Base-by-base conservation (phyloP, 1,140 invertebrate genomes). In the Archegozetes longisetosus region DNA sequence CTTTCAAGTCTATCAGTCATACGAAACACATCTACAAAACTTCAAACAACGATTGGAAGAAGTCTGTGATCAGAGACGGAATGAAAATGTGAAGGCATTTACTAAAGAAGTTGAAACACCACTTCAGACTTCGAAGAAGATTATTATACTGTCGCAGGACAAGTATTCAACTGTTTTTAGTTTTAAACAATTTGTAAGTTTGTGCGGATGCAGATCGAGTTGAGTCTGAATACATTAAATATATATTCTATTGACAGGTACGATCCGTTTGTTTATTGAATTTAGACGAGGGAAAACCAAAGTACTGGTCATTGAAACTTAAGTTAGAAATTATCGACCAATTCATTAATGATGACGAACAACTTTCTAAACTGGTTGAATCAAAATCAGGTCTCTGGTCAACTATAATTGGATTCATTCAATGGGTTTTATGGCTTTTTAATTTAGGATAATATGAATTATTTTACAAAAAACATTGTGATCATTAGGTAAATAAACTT, bases 251-350 rank as follows among this genome's bases (percentile, higher is more conserved):
- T 53, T 28, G 12, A 17, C 27, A 23, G 17, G 32, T 53, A 12
- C 27, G 12, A 12, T 57, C 28, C 20, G 14, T 52, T 14, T 62
- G 58, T 29, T 49, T 59, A 22, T n/a, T 61, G 12, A 26, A 62
- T 25, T 27, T 61, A n/a, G 40, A 62, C 6, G 59, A 61, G 3
- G 60, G 60, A 25, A 61, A 61, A 24, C 22, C 60, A 27, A 51
- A 24, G 17, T 17, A 46, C 13, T 61, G 60, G 60, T 29, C 58
- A 22, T 13, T 20, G 12, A n/a, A 32, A 32, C 27, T 61, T 13
- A 61, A 61, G 29, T 24, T 25, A n/a, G 40, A 61, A 32, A 59
- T 61, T 6, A 61, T 61, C n/a, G 47, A 61, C n/a, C 9, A 60
- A 25, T 61, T 61, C 24, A 62, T 61, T n/a, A 62, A 17, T 13